Evolutionary conservation across 2,797 vertebrate species (phyloP).

Genomic region (Channa striata): DNA sequence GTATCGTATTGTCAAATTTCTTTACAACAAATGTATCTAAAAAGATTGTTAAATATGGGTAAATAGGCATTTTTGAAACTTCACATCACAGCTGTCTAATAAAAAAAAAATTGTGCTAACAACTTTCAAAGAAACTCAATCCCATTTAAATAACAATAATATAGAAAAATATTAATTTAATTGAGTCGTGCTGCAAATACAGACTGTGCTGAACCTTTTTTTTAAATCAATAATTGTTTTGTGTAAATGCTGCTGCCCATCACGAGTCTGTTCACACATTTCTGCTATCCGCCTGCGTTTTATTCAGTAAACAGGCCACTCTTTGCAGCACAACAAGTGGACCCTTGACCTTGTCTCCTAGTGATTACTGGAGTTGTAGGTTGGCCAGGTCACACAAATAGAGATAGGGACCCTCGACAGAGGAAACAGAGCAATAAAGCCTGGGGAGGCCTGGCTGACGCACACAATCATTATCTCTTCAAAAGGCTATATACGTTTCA

Average conservation of each 20-base stretch:
- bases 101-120: too few relatives aligned
- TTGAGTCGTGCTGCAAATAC: too few relatives aligned
- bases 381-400: constrained; percentile 41
- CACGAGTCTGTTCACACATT: background rate
- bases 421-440: constrained; percentile 52
- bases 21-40: too few relatives aligned
- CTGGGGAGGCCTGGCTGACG: constrained; percentile 41
- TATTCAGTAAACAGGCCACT: constrained; percentile 51
- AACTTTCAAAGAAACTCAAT: too few relatives aligned
- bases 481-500: constrained; percentile 61
- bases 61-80: background rate
- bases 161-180: too few relatives aligned
- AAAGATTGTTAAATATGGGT: background rate
- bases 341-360: constrained; percentile 62
- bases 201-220: too few relatives aligned
- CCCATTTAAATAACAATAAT: too few relatives aligned
- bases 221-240: too few relatives aligned
- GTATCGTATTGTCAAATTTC: too few relatives aligned
- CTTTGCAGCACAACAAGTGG: constrained; percentile 43
- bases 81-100: too few relatives aligned
- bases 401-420: constrained; percentile 30
- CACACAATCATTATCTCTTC: constrained; percentile 60
- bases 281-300: constrained; percentile 24
- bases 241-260: too few relatives aligned
- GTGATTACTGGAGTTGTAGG: constrained; percentile 54